These are phyloP conservation scores for Helicoverpa armigera DNA, from an alignment of 1,140 invertebrate genomes.

Conservation along the genomic window DNA sequence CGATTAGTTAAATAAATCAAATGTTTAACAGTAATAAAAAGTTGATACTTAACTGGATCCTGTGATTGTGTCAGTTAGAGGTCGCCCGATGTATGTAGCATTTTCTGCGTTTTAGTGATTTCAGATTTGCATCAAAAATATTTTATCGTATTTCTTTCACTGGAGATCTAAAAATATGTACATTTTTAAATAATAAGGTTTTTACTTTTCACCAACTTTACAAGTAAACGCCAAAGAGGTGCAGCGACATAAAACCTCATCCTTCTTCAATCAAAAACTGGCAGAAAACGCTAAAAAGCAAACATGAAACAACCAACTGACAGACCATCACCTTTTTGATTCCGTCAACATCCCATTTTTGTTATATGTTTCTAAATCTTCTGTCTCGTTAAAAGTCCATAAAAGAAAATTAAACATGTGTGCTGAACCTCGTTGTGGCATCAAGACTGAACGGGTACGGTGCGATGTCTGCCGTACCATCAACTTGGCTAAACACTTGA, in stretches of 20 bases:
- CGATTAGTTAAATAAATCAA: no score
- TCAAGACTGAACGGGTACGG: slow-evolving; percentile 63
- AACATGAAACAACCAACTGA: background rate
- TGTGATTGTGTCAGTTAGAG: no score
- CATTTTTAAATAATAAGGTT: no score
- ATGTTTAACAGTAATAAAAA: no score
- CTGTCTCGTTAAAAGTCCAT: slow-evolving; percentile 29
- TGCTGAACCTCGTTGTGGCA: slow-evolving; percentile 62
- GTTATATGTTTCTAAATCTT: slow-evolving; percentile 44
- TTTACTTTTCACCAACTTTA: no score
- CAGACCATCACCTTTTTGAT: slow-evolving; percentile 2
- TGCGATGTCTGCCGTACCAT: slow-evolving; percentile 80
- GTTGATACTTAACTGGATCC: no score
- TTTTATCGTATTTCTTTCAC: no score
- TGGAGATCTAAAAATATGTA: no score
- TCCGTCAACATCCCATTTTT: slow-evolving; percentile 14
- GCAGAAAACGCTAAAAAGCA: background rate
- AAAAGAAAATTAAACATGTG: slow-evolving; percentile 61
- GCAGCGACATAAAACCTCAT: background rate
- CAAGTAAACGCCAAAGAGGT: background rate
- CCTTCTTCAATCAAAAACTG: background rate
- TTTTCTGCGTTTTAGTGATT: no score
- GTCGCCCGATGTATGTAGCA: no score
- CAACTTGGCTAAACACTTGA: slow-evolving; percentile 74
- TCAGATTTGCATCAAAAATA: no score